phyloP scores from a whole-genome alignment of 2,888 invertebrate genomes.

The Mesorhabditis belari region DNA sequence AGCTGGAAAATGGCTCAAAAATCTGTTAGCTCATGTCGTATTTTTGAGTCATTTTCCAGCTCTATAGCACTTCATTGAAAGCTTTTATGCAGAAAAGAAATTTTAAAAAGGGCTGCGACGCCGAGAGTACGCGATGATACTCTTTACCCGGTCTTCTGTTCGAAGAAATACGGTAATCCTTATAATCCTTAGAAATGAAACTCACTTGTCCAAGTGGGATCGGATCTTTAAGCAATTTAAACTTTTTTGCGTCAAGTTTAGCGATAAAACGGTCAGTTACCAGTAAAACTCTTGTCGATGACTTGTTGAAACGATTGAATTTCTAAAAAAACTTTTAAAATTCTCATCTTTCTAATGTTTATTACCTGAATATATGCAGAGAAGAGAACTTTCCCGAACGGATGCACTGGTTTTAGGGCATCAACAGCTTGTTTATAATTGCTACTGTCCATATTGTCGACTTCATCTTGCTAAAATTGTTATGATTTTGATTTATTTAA shows the following conservation, averaged over 20 bases:
- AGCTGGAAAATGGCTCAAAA: no score
- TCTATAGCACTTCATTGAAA: no score
- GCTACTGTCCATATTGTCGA: slow-evolving; percentile 7
- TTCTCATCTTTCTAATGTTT: background rate
- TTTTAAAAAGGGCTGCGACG: no score
- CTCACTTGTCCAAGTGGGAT: slow-evolving; percentile 43
- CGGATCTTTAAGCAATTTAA: slow-evolving; percentile 55
- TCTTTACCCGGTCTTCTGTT: no score
- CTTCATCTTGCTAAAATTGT: slow-evolving; percentile 16
- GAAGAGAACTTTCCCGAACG: slow-evolving; percentile 35
- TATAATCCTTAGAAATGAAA: background rate
- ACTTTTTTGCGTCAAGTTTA: slow-evolving; percentile 57
- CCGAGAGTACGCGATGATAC: no score
- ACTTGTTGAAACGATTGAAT: slow-evolving; percentile 56
- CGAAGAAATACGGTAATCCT: no score
- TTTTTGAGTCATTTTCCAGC: no score
- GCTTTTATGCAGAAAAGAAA: no score
- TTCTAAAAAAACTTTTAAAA: slow-evolving; percentile 36
- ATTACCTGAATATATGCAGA: slow-evolving; percentile 28
- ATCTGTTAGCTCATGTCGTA: no score
- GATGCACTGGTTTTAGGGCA: slow-evolving; percentile 23
- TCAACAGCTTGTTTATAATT: slow-evolving; percentile 27
- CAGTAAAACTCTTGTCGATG: slow-evolving; percentile 55
- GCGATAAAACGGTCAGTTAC: slow-evolving; percentile 57
- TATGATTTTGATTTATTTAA: background rate